phyloP scores from a whole-genome alignment of 2,797 vertebrate species.

The Falco biarmicus region DNA sequence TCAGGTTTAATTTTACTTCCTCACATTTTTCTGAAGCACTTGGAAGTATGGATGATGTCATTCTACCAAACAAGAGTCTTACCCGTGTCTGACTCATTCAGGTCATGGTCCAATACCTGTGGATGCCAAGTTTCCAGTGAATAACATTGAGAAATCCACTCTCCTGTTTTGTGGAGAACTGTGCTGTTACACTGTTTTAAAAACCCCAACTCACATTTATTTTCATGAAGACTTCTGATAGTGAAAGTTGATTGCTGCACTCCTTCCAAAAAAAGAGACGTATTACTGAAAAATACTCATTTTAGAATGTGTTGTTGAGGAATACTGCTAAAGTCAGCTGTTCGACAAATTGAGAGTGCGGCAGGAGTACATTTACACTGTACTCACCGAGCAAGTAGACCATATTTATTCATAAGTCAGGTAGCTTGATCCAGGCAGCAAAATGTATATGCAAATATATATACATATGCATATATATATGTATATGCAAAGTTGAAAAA shows the following conservation, averaged over 20 bases:
- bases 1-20: not conserved
- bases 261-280: not conserved
- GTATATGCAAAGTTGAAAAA: no score
- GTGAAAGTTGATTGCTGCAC: not conserved
- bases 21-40: not conserved
- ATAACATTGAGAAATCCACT: not conserved
- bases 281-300: accelerated
- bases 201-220: not conserved
- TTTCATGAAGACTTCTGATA: not conserved
- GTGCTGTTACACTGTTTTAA: not conserved
- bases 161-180: not conserved
- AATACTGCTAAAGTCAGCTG: not conserved
- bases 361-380: no score
- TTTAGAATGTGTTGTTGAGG: not conserved
- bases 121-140: not conserved
- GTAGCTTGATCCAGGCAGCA: no score
- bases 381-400: no score
- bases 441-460: no score
- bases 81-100: not conserved
- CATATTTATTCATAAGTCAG: no score
- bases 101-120: not conserved
- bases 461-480: no score
- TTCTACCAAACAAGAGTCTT: not conserved
- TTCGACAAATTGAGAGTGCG: no score
- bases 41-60: not conserved